Conservation (phyloP, 1,140 invertebrate genomes). For the Drosophila azteca region DNA sequence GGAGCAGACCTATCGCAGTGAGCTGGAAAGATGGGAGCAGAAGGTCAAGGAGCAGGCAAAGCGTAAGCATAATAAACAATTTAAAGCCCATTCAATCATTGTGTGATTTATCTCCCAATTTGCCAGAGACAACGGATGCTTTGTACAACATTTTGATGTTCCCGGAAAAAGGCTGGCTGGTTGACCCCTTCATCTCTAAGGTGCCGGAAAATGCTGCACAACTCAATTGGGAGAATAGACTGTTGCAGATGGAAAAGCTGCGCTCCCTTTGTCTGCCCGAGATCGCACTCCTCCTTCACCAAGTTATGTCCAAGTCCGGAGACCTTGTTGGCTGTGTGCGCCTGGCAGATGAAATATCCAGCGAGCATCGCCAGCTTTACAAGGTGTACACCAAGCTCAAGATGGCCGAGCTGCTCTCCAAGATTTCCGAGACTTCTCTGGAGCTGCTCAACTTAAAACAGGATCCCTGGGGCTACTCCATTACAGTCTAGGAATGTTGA, state of each 20-base stretch:
- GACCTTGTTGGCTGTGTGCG: slow-evolving; percentile 91
- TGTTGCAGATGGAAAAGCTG: slow-evolving; percentile 89
- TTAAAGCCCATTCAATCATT: slow-evolving; percentile 28
- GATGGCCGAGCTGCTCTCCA: slow-evolving; percentile 89
- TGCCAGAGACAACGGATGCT: slow-evolving; percentile 89
- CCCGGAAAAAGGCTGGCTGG: slow-evolving; percentile 94
- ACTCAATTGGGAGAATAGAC: slow-evolving; percentile 78
- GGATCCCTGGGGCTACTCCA: slow-evolving; percentile 88
- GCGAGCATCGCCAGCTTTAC: slow-evolving; percentile 91
- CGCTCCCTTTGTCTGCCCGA: slow-evolving; percentile 93
- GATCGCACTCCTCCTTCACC: slow-evolving; percentile 91
- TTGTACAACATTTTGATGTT: slow-evolving; percentile 95
- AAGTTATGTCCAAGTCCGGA: slow-evolving; percentile 90
- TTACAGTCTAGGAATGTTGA: slow-evolving; percentile 56
- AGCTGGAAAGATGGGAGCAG: slow-evolving; percentile 91
- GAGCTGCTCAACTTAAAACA: slow-evolving; percentile 89
- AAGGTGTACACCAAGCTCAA: slow-evolving; percentile 91
- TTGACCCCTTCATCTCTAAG: slow-evolving; percentile 86
- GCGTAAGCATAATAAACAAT: slow-evolving; percentile 80
- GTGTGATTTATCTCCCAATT: slow-evolving; percentile 20
- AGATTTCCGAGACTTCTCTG: slow-evolving; percentile 91
- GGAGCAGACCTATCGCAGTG: slow-evolving; percentile 90
- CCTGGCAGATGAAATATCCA: slow-evolving; percentile 91
- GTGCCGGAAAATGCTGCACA: slow-evolving; percentile 53
- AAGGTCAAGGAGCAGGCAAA: slow-evolving; percentile 87